Evolutionary conservation across 2,113 vertebrate genomes (phyloP).

Genomic region (Uria lomvia): DNA sequence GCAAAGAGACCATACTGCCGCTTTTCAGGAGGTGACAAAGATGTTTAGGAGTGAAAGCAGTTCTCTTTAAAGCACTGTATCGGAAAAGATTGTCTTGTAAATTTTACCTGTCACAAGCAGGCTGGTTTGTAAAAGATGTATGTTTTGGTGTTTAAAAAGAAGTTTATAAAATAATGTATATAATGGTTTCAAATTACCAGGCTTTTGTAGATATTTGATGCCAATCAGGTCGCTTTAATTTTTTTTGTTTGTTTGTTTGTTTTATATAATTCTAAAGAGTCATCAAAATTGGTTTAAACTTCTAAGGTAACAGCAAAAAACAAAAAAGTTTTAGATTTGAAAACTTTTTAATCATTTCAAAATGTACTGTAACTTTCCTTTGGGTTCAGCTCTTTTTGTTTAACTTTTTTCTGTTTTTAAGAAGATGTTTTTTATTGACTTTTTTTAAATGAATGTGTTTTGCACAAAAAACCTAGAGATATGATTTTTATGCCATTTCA

Average conservation of each 20-base stretch:
- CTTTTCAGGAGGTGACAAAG: conserved; percentile 69
- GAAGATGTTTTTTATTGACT: conserved; percentile 62
- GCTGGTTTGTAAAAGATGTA: conserved; percentile 87
- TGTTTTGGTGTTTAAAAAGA: conserved; percentile 83
- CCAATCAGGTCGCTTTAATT: conserved; percentile 78
- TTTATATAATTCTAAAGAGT: conserved; percentile 53
- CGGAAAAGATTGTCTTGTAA: conserved; percentile 78
- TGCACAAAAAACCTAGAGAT: conserved; percentile 58
- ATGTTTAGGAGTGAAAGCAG: conserved; percentile 66
- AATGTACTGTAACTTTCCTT: conserved; percentile 67
- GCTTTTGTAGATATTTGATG: conserved; percentile 91
- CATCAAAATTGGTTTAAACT: conserved; percentile 51
- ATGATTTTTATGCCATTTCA: conserved; percentile 62
- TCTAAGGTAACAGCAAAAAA: conserved; percentile 43
- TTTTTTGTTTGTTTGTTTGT: conserved; percentile 49
- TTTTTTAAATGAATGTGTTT: conserved; percentile 62
- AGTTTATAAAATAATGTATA: conserved; percentile 90
- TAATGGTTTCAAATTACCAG: conserved; percentile 83
- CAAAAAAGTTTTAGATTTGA: conserved; percentile 49
- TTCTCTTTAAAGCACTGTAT: conserved; percentile 80
- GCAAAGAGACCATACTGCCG: conserved; percentile 70
- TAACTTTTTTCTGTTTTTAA: conserved; percentile 64
- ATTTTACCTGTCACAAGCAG: conserved; percentile 79
- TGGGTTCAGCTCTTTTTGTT: conserved; percentile 58
- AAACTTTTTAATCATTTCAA: conserved; percentile 65